Percentiles rank a stretch among this genome's conserved stretches.
These are phyloP conservation scores for Anser brachyrhynchus DNA, from an alignment of 2,113 vertebrate genomes.

Conservation along the genomic window DNA sequence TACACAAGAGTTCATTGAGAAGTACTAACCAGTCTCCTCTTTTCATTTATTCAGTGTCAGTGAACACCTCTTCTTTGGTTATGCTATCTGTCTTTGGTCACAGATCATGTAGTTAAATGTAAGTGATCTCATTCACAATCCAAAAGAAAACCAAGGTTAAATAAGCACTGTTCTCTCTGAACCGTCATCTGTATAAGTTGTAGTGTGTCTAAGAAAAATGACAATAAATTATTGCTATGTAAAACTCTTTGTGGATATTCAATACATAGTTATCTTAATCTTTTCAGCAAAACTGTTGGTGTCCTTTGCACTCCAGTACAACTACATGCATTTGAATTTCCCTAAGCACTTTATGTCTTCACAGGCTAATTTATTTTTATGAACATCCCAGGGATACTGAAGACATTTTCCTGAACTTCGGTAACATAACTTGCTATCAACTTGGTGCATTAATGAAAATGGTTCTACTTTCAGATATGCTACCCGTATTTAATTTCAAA, in stretches of 20 bases:
- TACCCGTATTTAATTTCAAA: conserved; percentile 43
- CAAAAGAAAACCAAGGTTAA: conserved; percentile 17
- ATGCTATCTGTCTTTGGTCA: background rate
- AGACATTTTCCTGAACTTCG: conserved; percentile 41
- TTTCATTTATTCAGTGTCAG: background rate
- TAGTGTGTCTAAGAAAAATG: background rate
- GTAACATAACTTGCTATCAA: conserved; percentile 34
- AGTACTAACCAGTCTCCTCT: background rate
- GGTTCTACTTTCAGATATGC: background rate
- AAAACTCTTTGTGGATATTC: conserved; percentile 53
- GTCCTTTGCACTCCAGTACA: conserved; percentile 35
- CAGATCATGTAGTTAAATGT: background rate
- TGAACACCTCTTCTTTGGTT: background rate
- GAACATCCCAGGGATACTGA: conserved; percentile 13
- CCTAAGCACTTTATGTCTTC: conserved; percentile 29
- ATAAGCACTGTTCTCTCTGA: background rate
- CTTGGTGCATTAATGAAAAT: conserved; percentile 19
- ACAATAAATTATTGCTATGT: background rate
- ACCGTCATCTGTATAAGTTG: background rate
- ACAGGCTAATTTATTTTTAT: conserved; percentile 55
- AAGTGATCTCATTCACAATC: background rate
- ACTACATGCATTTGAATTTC: conserved; percentile 30
- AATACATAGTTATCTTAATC: conserved; percentile 58
- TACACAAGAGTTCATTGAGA: background rate
- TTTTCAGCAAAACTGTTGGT: conserved; percentile 54